phyloP scores from a whole-genome alignment of 2,797 vertebrate genomes.

The Melanotaenia boesemani region DNA sequence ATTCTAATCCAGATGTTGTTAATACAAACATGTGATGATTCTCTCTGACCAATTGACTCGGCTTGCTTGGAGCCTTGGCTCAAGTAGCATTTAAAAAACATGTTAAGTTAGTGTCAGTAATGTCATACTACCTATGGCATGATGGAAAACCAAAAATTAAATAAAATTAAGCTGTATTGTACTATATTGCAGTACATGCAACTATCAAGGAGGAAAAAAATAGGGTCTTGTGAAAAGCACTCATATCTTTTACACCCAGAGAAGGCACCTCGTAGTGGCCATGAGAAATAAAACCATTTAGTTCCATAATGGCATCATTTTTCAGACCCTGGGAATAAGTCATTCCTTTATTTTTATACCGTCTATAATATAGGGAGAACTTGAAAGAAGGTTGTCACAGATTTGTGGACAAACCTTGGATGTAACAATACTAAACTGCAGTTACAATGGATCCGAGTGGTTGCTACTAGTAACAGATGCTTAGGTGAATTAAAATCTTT shows the following conservation, averaged over 20 bases:
- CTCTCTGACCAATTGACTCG: not conserved
- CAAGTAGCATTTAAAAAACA: not conserved
- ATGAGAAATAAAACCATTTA: not conserved
- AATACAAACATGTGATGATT: not conserved
- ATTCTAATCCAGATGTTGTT: too few relatives aligned
- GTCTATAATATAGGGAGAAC: not conserved
- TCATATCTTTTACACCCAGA: too few relatives aligned
- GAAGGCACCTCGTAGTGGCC: too few relatives aligned
- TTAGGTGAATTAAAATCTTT: conserved; percentile 1
- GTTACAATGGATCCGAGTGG: not conserved
- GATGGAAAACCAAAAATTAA: too few relatives aligned
- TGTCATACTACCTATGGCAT: too few relatives aligned
- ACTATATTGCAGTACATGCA: too few relatives aligned
- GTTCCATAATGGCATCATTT: not conserved
- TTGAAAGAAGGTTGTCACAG: not conserved
- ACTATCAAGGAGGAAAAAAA: too few relatives aligned
- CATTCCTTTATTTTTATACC: not conserved
- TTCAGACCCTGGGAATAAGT: not conserved
- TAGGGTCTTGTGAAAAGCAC: too few relatives aligned
- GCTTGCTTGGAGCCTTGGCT: not conserved
- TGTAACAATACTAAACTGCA: conserved; percentile 11
- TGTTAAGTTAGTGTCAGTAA: too few relatives aligned
- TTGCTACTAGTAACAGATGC: conserved; percentile 26
- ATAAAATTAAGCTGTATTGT: too few relatives aligned
- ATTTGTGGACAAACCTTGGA: not conserved